Percentiles rank a stretch among this genome's conserved stretches.
Evolutionary conservation across 1,140 invertebrate genomes (phyloP).

Genomic region (Thrips palmi): DNA sequence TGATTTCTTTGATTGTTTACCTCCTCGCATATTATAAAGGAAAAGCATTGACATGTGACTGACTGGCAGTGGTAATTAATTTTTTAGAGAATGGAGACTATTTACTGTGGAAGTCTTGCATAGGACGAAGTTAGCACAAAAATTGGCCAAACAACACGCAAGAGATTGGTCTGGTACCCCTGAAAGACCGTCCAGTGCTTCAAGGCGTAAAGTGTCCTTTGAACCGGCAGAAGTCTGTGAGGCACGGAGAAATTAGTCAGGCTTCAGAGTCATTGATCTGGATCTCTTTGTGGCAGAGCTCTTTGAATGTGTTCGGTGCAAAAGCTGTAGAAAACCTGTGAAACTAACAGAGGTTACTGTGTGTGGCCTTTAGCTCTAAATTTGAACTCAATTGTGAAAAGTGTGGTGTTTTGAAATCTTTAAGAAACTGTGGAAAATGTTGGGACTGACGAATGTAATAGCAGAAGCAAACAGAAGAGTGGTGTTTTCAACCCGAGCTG

Average conservation of each 20-base stretch:
- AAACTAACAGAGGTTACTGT: background rate
- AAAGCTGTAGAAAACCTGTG: background rate
- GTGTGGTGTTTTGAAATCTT: background rate
- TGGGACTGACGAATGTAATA: background rate
- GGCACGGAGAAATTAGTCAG: background rate
- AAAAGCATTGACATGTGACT: no score
- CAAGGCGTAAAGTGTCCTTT: no score
- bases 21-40: no score
- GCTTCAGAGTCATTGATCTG: constrained; percentile 1
- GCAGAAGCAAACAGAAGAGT: constrained; percentile 5
- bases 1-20: no score
- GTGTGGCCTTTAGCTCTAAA: background rate
- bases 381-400: background rate
- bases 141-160: no score
- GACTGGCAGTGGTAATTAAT: no score
- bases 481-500: background rate
- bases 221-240: no score
- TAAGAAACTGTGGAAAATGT: background rate
- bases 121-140: no score
- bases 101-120: no score
- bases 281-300: background rate
- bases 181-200: no score
- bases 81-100: no score
- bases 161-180: no score
- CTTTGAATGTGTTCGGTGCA: background rate